Base-by-base conservation (phyloP, 1,140 invertebrate species). In the Heliconius melpomene region DNA sequence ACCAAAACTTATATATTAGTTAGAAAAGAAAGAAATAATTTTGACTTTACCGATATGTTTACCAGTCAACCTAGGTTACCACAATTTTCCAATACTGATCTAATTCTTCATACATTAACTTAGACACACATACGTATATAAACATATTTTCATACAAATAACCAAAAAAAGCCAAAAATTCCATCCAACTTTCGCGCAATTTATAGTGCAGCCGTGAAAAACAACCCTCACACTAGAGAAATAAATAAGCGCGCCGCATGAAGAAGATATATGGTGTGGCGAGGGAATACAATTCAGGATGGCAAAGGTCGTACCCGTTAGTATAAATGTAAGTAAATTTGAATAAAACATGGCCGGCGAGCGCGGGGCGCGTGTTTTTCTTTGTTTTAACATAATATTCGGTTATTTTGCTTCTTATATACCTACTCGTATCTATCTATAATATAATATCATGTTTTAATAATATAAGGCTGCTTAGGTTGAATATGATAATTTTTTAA, bases 271-370 rank as follows among this genome's bases (percentile, higher is more conserved):
- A 94, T 93, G 85, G 91, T 80, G 87, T 86, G 91, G 88, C 92
- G 86, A 89, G 93, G 92, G 91, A 94, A 94, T 94, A 93, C 92
- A 92, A 93, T 92, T 88, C 91, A 77, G 91, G 84, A 87, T 87
- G 87, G 86, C 91, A 90, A 86, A 94, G 93, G 93, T 94, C 91
- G 89, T 88, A 88, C 86, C 87, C 91, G 91, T 94, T 94, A 93
- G 91, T 93, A 92, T 87, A 92, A 93, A 94, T 93, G 93, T 94
- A 93, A 93, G 93, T 94, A 94, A 94, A 94, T 94, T 94, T 94
- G 92, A 94, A 94, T 94, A 94, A 94, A 94, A 94, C 93, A 94
- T 94, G 85, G 79, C 82, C 74, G 79, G 83, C 84, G 82, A 79
- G 82, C 80, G 83, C 74, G 79, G 78, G 76, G 79, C 78, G 70